phyloP scores from a whole-genome alignment of 2,113 vertebrate species.

The Mormyrus iriodes region DNA sequence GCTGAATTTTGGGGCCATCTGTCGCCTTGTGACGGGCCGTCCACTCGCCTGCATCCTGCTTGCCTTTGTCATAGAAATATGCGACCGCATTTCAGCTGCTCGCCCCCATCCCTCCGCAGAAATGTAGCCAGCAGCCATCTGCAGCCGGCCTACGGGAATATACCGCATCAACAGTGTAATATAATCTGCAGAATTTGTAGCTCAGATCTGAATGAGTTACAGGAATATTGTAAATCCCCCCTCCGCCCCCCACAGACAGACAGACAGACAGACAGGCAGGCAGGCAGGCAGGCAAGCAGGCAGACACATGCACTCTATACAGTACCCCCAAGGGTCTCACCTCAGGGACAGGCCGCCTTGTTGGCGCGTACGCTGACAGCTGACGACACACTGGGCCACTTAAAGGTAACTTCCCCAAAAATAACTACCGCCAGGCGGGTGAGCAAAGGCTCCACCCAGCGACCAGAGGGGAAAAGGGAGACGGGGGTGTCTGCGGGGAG shows the following conservation, averaged over 20 bases:
- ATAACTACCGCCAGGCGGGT: slow-evolving; percentile 7
- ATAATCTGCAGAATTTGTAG: background rate
- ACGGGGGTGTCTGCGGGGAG: background rate
- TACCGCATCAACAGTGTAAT: slow-evolving; percentile 15
- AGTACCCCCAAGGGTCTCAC: background rate
- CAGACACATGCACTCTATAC: background rate
- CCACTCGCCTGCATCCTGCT: background rate
- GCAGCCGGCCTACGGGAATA: slow-evolving; percentile 7
- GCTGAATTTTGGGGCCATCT: background rate
- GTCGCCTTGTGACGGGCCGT: background rate
- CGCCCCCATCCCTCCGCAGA: slow-evolving; percentile 29
- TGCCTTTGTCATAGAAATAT: background rate
- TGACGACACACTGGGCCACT: slow-evolving; percentile 18
- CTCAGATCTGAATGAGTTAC: background rate
- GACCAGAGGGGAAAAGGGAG: background rate
- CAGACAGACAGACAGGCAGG: too few relatives aligned
- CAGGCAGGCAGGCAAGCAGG: too few relatives aligned
- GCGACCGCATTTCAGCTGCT: slow-evolving; percentile 25
- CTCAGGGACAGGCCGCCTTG: background rate
- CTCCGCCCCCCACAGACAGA: background rate
- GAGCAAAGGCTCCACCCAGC: slow-evolving; percentile 1
- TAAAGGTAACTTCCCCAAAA: slow-evolving; percentile 19
- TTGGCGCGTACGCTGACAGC: slow-evolving; percentile 23
- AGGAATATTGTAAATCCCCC: slow-evolving; percentile 11
- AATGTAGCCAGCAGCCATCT: slow-evolving; percentile 14